These are phyloP conservation scores for Leptogaster cylindrica DNA, from an alignment of 2,888 invertebrate genomes.

Conservation along the genomic window DNA sequence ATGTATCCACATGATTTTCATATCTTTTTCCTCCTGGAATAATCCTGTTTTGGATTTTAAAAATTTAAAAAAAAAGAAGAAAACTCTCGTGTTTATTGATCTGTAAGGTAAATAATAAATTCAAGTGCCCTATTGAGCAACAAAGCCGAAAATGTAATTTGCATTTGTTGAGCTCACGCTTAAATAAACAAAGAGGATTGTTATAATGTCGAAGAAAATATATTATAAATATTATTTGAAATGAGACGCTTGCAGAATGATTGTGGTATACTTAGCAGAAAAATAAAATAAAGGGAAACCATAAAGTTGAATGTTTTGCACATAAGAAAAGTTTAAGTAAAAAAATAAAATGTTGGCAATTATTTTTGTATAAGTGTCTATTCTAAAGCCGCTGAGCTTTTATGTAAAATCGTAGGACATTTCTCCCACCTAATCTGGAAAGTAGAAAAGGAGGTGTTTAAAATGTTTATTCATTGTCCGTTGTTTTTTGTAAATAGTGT, in stretches of 20 bases:
- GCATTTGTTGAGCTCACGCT: conserved; percentile 4
- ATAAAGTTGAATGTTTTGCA: conserved; percentile 12
- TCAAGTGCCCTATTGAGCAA: conserved; percentile 28
- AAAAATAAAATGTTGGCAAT: conserved; percentile 19
- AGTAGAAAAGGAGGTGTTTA: conserved; percentile 10
- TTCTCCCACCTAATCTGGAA: conserved; percentile 8
- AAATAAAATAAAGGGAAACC: not conserved
- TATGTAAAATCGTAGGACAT: conserved; percentile 13
- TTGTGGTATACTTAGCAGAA: too few relatives aligned
- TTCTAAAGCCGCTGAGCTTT: conserved; percentile 10
- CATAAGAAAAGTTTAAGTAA: conserved; percentile 12
- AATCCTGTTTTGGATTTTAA: too few relatives aligned
- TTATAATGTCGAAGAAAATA: too few relatives aligned
- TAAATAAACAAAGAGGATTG: not conserved
- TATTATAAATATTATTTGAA: too few relatives aligned
- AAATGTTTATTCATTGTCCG: not conserved
- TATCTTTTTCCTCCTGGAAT: too few relatives aligned
- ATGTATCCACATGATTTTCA: not conserved
- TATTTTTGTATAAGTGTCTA: conserved; percentile 28
- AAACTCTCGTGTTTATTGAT: too few relatives aligned
- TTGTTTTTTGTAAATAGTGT: conserved; percentile 22
- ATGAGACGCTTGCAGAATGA: too few relatives aligned
- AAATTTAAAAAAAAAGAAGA: too few relatives aligned
- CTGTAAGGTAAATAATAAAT: conserved; percentile 13
- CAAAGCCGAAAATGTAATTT: conserved; percentile 16